Conservation (phyloP, 2,113 vertebrate species). For the Shinisaurus crocodilurus region DNA sequence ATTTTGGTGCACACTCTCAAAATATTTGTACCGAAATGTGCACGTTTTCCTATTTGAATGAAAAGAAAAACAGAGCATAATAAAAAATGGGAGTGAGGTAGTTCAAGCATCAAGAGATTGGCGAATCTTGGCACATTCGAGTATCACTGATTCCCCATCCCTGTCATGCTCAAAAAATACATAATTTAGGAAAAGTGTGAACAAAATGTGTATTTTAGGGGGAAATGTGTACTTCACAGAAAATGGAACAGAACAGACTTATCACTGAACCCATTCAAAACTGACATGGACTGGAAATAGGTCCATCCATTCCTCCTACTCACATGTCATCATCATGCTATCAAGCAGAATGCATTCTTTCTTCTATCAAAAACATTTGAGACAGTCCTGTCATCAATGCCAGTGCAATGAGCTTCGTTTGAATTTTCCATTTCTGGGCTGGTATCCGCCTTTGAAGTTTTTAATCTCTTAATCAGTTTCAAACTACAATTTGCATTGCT, state of each 20-base stretch:
- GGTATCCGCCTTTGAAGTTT: neutral
- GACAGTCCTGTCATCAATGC: neutral
- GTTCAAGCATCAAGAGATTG: no score
- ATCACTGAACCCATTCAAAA: neutral
- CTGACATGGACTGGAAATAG: neutral
- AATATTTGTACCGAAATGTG: no score
- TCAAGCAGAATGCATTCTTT: neutral
- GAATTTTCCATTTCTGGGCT: neutral
- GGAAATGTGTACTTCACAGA: neutral
- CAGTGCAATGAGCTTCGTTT: neutral
- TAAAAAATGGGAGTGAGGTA: no score
- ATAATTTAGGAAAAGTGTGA: no score
- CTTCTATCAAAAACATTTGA: neutral
- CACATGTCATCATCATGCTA: neutral
- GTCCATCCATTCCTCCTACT: neutral
- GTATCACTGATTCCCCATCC: no score
- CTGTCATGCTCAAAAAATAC: no score
- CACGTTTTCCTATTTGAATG: no score
- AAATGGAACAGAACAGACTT: neutral
- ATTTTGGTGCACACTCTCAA: no score
- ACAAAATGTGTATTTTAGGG: no score
- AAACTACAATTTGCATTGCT: neutral
- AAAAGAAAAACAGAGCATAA: no score
- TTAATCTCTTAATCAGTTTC: slow-evolving; percentile 5
- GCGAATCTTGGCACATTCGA: no score